These are phyloP conservation scores for Cyprinodon variegatus DNA, from an alignment of 2,113 vertebrate species.

Conservation along the genomic window DNA sequence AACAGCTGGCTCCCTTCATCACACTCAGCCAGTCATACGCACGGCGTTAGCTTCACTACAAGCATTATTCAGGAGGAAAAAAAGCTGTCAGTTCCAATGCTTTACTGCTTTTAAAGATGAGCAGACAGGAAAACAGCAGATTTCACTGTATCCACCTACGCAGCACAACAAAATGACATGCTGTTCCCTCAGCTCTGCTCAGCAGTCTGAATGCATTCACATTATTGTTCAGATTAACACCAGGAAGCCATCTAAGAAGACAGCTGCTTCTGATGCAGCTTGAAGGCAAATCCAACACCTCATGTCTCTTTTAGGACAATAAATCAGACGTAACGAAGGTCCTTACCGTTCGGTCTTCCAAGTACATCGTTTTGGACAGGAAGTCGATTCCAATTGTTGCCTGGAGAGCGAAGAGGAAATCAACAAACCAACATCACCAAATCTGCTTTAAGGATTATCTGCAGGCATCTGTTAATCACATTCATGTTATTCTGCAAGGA, in stretches of 20 bases:
- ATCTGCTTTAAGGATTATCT: neutral
- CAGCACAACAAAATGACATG: conserved; percentile 14
- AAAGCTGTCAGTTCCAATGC: conserved; percentile 22
- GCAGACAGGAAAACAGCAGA: conserved; percentile 31
- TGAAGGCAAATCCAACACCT: conserved; percentile 10
- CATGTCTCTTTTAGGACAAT: conserved; percentile 9
- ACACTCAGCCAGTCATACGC: neutral
- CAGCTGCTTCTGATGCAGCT: neutral
- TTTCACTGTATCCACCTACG: conserved; percentile 14
- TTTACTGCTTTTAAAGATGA: conserved; percentile 21
- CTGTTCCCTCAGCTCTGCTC: conserved; percentile 7
- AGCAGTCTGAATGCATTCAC: conserved; percentile 10
- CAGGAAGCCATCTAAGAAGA: neutral
- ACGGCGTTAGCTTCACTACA: conserved; percentile 11
- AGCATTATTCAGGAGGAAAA: conserved; percentile 18
- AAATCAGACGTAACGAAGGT: conserved; percentile 11
- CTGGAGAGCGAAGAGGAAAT: conserved; percentile 62
- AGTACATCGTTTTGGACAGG: conserved; percentile 95
- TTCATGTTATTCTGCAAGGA: conserved; percentile 5
- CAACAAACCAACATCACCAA: conserved; percentile 14
- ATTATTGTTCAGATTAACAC: conserved; percentile 1
- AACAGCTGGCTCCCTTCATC: conserved; percentile 31
- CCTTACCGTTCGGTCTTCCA: conserved; percentile 94
- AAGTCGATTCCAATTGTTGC: conserved; percentile 96
- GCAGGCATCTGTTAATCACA: neutral